A percentile compares a stretch with the other conserved stretches of the same genome.
These are phyloP conservation scores for Zosterops pallidus DNA, from an alignment of 2,113 vertebrate species.

Conservation along the genomic window DNA sequence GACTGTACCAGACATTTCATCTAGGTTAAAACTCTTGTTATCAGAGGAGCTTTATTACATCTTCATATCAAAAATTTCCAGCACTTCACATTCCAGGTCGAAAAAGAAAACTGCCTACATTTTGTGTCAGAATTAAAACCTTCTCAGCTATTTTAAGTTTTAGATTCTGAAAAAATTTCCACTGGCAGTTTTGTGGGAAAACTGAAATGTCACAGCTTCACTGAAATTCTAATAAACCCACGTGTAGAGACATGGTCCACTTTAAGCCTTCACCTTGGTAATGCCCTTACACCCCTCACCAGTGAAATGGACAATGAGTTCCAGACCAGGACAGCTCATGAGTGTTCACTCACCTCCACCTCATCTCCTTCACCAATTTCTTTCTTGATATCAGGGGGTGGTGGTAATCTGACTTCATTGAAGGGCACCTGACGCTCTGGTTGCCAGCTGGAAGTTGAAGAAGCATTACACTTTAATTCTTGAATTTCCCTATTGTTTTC, in stretches of 20 bases:
- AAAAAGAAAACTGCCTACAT: not conserved
- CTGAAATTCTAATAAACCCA: not conserved
- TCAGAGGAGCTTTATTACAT: not conserved
- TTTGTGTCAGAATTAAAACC: not conserved
- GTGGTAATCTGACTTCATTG: slow-evolving; percentile 91
- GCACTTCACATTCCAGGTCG: not conserved
- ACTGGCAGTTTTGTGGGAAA: not conserved
- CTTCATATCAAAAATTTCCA: not conserved
- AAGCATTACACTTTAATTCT: not conserved
- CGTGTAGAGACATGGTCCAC: not conserved
- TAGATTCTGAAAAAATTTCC: not conserved
- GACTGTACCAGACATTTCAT: not conserved
- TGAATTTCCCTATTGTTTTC: not conserved
- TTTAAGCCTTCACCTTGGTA: not conserved
- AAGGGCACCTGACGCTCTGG: slow-evolving; percentile 97
- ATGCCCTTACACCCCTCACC: not conserved
- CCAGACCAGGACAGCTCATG: not conserved
- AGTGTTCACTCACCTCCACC: slow-evolving; percentile 86
- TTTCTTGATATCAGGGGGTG: slow-evolving; percentile 90
- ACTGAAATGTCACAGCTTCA: not conserved
- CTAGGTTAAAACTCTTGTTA: not conserved
- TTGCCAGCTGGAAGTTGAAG: slow-evolving; percentile 85
- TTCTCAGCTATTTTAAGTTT: not conserved
- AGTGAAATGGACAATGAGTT: not conserved
- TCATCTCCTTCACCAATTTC: slow-evolving; percentile 96